A percentile compares a stretch with the other conserved stretches of the same genome.
phyloP scores from a whole-genome alignment of 2,797 vertebrate genomes.

The Notolepis coatsorum region DNA sequence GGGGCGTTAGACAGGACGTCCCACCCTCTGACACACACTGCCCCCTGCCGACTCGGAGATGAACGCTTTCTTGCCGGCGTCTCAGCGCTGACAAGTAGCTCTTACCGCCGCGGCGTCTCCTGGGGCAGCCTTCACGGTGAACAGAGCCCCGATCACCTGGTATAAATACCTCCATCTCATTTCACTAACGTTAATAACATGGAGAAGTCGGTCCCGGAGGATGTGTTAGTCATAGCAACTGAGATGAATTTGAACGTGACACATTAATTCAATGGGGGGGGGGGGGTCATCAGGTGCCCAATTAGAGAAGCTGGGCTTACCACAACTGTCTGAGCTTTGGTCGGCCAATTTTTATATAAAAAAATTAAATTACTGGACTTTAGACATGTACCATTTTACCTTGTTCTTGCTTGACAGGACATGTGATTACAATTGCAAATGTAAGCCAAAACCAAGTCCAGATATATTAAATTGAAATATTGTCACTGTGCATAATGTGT shows the following conservation, averaged over 20 bases:
- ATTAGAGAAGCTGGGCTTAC: constrained; percentile 50
- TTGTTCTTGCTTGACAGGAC: neutral
- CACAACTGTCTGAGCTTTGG: constrained; percentile 29
- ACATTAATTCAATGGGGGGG: constrained; percentile 62
- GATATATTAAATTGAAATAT: too few relatives aligned
- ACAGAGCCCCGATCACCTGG: constrained; percentile 46
- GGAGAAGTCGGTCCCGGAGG: constrained; percentile 55
- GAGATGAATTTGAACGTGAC: constrained; percentile 67
- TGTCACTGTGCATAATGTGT: too few relatives aligned
- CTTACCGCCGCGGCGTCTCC: constrained; percentile 75
- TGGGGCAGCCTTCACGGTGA: constrained; percentile 75
- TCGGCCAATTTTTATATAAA: constrained; percentile 18
- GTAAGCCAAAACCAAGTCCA: neutral
- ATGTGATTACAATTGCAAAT: constrained; percentile 20
- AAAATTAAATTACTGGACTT: constrained; percentile 12
- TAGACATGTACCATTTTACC: neutral
- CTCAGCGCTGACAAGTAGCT: constrained; percentile 74
- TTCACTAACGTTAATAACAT: constrained; percentile 77
- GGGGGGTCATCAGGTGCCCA: constrained; percentile 56
- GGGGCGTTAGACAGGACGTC: constrained; percentile 76
- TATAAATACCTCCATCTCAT: constrained; percentile 77
- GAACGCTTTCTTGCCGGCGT: constrained; percentile 57
- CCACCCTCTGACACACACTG: constrained; percentile 73
- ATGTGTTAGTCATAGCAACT: constrained; percentile 47
- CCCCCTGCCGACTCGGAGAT: constrained; percentile 77